phyloP scores from a whole-genome alignment of 1,140 invertebrate species.

The Drosophila teissieri region DNA sequence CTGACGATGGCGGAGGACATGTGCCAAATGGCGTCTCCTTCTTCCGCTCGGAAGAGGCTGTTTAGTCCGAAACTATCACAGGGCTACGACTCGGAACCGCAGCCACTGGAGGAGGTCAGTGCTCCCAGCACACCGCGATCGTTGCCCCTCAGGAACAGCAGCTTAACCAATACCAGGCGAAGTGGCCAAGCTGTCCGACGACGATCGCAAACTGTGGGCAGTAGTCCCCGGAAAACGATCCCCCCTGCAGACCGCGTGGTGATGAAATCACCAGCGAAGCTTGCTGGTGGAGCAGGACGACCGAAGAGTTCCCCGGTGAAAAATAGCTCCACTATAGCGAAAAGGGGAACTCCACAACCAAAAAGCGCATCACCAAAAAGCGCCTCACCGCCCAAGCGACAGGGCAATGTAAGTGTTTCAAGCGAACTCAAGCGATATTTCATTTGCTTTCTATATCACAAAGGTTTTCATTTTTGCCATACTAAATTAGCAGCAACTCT shows the following conservation, averaged over 20 bases:
- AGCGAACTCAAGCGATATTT: neutral
- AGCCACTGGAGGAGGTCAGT: conserved; percentile 11
- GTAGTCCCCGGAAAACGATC: neutral
- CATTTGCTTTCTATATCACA: neutral
- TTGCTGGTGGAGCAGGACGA: neutral
- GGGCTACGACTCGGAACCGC: conserved; percentile 38
- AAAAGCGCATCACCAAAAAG: neutral
- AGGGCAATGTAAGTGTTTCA: conserved; percentile 10
- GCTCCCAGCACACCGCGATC: conserved; percentile 38
- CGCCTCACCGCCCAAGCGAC: conserved; percentile 1
- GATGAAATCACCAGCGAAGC: conserved; percentile 1
- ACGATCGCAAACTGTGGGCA: conserved; percentile 1
- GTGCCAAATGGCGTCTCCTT: neutral
- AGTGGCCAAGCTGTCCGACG: neutral
- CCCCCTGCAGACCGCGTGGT: neutral
- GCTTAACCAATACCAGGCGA: conserved; percentile 34
- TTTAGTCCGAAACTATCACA: conserved; percentile 21
- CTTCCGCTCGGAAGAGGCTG: conserved; percentile 47
- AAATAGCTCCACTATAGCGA: neutral
- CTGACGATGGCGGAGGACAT: neutral
- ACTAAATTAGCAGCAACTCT: neutral
- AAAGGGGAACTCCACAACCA: neutral
- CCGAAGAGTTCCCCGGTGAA: neutral
- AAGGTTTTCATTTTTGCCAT: conserved; percentile 7
- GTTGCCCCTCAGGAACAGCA: conserved; percentile 30